These are phyloP conservation scores for Chrysogorgia sp. DNA, from an alignment of 92 coral and sea anemone species.

Conservation along the genomic window DNA sequence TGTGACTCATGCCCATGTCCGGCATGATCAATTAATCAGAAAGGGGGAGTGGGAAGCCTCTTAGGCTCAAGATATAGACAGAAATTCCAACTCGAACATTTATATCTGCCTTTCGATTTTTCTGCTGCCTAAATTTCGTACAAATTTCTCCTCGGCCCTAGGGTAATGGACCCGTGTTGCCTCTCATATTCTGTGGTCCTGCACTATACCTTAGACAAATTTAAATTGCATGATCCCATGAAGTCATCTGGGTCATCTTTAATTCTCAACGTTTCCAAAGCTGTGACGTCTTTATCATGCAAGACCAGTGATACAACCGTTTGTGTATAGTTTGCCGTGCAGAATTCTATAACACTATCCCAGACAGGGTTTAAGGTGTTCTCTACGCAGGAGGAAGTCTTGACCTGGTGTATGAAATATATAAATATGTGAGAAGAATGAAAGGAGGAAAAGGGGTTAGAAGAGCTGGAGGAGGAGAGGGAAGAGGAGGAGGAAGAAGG, in stretches of 20 bases:
- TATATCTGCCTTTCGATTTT: no score
- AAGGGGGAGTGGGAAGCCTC: no score
- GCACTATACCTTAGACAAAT: conserved; percentile 64
- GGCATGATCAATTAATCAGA: no score
- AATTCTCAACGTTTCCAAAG: conserved; percentile 57
- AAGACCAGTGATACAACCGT: conserved; percentile 72
- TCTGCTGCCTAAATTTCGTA: no score
- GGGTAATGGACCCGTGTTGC: not conserved
- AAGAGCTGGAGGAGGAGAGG: no score
- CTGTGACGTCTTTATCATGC: conserved; percentile 66
- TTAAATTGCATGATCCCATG: conserved; percentile 78
- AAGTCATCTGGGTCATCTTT: conserved; percentile 73
- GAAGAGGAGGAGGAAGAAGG: no score
- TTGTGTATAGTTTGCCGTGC: conserved; percentile 67
- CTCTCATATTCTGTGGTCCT: not conserved
- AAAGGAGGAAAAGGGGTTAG: not conserved
- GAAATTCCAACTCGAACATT: no score
- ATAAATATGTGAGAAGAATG: not conserved
- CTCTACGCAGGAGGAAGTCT: conserved; percentile 64
- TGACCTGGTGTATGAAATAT: conserved; percentile 41
- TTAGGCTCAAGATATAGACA: no score
- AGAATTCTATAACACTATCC: conserved; percentile 73
- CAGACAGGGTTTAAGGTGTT: conserved; percentile 74
- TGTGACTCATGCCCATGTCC: no score
- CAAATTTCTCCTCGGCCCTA: no score